Evolutionary conservation across 2,888 invertebrate genomes (phyloP).

Genomic region (Limulus polyphemus): DNA sequence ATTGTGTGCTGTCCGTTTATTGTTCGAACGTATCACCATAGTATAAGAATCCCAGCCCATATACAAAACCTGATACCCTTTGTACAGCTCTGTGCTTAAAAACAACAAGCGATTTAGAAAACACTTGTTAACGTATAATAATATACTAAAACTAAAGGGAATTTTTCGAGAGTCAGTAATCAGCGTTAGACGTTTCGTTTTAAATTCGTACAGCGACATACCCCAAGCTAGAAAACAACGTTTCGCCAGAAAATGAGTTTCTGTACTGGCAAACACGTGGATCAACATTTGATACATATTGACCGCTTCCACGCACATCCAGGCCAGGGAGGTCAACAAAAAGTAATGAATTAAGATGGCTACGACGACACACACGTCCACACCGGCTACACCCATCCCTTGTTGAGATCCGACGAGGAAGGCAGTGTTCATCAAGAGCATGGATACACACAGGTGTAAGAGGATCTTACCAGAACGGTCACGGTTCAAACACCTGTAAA

Average conservation of each 20-base stretch:
- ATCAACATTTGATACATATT: constrained; percentile 43
- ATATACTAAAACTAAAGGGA: no score
- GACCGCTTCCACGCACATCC: constrained; percentile 42
- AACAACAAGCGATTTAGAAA: no score
- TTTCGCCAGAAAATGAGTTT: constrained; percentile 40
- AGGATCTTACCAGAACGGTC: constrained; percentile 42
- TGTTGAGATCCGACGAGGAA: constrained; percentile 36
- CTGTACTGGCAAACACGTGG: constrained; percentile 41
- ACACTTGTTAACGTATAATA: no score
- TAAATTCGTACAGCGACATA: constrained; percentile 27
- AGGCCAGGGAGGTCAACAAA: constrained; percentile 39
- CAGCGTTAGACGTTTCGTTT: no score
- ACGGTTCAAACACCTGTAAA: constrained; percentile 37
- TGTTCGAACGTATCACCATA: no score
- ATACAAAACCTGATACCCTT: no score
- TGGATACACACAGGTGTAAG: constrained; percentile 39
- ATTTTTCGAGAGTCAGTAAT: no score
- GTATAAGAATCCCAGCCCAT: no score
- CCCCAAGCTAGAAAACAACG: constrained; percentile 41
- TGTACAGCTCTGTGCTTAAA: no score
- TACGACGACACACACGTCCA: constrained; percentile 33
- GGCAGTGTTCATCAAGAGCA: constrained; percentile 39
- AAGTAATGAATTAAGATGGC: constrained; percentile 39
- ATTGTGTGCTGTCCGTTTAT: no score
- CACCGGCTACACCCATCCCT: constrained; percentile 14